Base-by-base conservation (phyloP, 2,113 vertebrate species). In the Psammodynastes pulverulentus region DNA sequence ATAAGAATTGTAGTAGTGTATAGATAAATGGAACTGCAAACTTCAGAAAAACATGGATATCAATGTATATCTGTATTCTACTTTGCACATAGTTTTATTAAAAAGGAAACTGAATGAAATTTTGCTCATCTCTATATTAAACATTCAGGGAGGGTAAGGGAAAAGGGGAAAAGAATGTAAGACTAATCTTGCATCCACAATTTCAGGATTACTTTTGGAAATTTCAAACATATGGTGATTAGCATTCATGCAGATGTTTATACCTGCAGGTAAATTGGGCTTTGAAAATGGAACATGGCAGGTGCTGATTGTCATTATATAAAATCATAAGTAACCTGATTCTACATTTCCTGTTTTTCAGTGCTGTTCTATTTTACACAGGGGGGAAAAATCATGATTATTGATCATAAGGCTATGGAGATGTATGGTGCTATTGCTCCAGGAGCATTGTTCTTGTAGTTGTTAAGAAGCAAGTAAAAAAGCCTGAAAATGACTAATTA, bases 201-300 rank as follows among this genome's bases (percentile, higher is more conserved):
- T 92, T 92, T 89, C 43, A 62, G 53, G 72, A 62, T 92, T 89
- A 86, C n/a, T 46, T 51, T 89, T 62, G 29, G n/a, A 89, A 86
- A 84, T 89, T 58, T 89, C 58, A 85, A 89, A 29, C 91, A 92
- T 62, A 89, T 89, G 91, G 45, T 54, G 84, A 51, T 92, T 92
- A 62, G 79, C 79, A 89, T 86, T 86, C 54, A 12, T 85, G 88
- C 88, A 89, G 53, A 88, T 86, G 15, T 62, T 84, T 85, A 46
- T 92, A 46, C n/a, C 72, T 89, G 67, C 52, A 92, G 52, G 91
- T 56, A 92, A 92, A 58, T 92, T 89, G 87, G 87, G 48, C 91
- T 89, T 54, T 39, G 29, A 92, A 89, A 92, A 92, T 92, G 67
- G n/a, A 92, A 89, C 87, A 89, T 86, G 79, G 87, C 91, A 89